Base-by-base conservation (phyloP, 64 coral and sea anemone species). In the Actinia tenebrosa region DNA sequence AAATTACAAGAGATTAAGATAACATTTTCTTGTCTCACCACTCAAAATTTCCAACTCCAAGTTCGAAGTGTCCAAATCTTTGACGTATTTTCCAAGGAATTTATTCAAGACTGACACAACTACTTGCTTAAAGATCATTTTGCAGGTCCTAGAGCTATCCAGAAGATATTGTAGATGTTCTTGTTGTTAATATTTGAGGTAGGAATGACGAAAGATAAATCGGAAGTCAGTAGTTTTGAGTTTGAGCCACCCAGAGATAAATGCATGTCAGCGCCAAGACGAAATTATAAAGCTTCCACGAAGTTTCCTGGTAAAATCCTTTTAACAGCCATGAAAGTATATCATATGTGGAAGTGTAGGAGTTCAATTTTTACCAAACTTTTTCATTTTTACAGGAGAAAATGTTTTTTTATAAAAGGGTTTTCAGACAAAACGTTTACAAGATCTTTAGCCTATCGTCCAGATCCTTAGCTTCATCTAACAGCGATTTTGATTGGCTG, bases 81-180 rank as follows among this genome's bases (percentile, higher is more conserved):
- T 94, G 45, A 99, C 91, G 58, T 99, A 95, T 90, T 93, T 94
- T 30, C 97, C 97, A n/a, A 99, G 93, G 26, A 93, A 82, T 81
- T 78, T 88, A 77, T 95, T 99, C 26, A 99, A 42, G 26, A 99
- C 75, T 7, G 91, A 90, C 7, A 92, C 97, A 14, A 80, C 97
- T 20, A 95, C 25, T 19, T 86, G 93, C 22, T 95, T 89, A 10
- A 99, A 88, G 64, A 94, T 90, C 78, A 87, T 94, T 22, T 71
- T 75, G 3, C 1, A 30, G n/a, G 44, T 37, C 60, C 69, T 42
- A 75, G 69, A 75, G 23, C 25, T 75, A 42, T 75, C 69, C 69
- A 30, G 0, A 2, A 14, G 26, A 14, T 75, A 75, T 14, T 42
- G 11, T 75, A 75, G 4, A 42, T 1, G 0, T 42, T 14, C 20